phyloP scores from a whole-genome alignment of 2,113 vertebrate species.

The Silurus asotus region DNA sequence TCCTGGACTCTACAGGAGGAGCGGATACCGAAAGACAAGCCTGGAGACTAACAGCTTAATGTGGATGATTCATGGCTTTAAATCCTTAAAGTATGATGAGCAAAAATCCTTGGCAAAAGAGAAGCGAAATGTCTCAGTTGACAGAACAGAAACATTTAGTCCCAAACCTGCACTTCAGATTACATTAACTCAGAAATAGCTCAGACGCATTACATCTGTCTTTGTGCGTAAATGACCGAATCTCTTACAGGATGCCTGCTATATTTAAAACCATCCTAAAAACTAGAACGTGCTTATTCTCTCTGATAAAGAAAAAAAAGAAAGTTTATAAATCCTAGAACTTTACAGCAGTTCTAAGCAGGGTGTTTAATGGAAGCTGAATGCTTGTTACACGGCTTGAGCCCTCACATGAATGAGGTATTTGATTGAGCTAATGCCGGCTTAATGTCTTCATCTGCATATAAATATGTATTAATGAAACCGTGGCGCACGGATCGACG shows the following conservation, averaged over 20 bases:
- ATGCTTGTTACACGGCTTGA: conserved; percentile 37
- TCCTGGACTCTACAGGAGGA: not conserved
- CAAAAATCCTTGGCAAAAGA: not conserved
- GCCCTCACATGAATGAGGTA: conserved; percentile 40
- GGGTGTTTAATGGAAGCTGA: conserved; percentile 40
- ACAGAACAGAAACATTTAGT: conserved; percentile 5
- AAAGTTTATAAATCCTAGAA: conserved; percentile 49
- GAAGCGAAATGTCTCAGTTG: not conserved
- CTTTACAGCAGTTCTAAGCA: conserved; percentile 19
- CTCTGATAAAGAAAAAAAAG: conserved; percentile 38
- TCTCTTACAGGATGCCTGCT: conserved; percentile 35
- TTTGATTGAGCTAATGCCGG: conserved; percentile 45
- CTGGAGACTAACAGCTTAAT: not conserved
- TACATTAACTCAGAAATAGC: conserved; percentile 37
- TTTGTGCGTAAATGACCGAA: conserved; percentile 34
- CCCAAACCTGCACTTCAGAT: conserved; percentile 29
- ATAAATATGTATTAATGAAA: conserved; percentile 34
- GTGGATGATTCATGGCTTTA: not conserved
- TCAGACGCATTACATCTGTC: conserved; percentile 26
- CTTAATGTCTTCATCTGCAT: conserved; percentile 58
- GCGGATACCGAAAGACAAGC: not conserved
- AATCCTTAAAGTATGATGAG: not conserved
- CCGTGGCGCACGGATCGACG: conserved; percentile 18
- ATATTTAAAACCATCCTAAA: conserved; percentile 51
- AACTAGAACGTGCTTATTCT: conserved; percentile 57